These are phyloP conservation scores for Camponotus pennsylvanicus DNA, from an alignment of 1,140 invertebrate species.

Conservation along the genomic window DNA sequence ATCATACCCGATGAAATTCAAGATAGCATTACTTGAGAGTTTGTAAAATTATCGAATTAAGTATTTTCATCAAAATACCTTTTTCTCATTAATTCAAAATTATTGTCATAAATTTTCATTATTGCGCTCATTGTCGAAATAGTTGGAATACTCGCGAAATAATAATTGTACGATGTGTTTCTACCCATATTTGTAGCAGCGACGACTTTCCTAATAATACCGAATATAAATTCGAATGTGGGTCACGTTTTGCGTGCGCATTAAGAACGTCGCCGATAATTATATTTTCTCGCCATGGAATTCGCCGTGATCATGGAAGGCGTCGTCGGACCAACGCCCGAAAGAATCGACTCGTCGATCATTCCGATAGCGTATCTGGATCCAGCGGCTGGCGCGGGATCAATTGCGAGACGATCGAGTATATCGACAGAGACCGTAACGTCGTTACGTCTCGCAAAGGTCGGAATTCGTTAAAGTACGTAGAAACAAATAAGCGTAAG, in stretches of 20 bases:
- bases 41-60: neutral
- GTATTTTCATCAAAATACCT: neutral
- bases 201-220: conserved; percentile 39
- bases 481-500: conserved; percentile 78
- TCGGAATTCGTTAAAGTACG: conserved; percentile 72
- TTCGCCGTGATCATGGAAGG: neutral
- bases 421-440: conserved; percentile 48
- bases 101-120: conserved; percentile 8
- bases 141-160: conserved; percentile 16
- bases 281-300: conserved; percentile 57
- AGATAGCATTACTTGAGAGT: neutral
- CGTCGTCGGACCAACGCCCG: conserved; percentile 10
- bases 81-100: neutral
- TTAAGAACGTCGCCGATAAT: conserved; percentile 55
- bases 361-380: neutral
- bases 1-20: too few relatives aligned
- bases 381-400: conserved; percentile 4
- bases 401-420: conserved; percentile 19
- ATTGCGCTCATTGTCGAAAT: neutral
- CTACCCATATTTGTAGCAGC: neutral
- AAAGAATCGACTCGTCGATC: conserved; percentile 5
- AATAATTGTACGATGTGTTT: neutral
- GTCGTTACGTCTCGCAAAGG: conserved; percentile 67
- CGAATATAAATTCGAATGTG: conserved; percentile 56
- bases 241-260: conserved; percentile 43